A percentile compares a stretch with the other conserved stretches of the same genome.
Conservation (phyloP, 1,140 invertebrate species). For the Apis cerana region DNA sequence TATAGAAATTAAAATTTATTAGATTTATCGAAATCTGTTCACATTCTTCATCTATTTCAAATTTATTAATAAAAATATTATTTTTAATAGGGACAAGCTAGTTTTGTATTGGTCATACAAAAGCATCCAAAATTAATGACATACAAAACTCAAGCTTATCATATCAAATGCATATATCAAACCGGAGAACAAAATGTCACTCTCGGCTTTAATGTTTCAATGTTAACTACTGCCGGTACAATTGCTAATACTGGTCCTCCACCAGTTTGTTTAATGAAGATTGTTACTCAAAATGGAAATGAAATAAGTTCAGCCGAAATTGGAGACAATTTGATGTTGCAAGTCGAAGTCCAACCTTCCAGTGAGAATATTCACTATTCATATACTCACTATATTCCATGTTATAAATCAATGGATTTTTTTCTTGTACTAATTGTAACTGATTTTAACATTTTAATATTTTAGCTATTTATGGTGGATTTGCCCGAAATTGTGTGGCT, state of each 20-base stretch:
- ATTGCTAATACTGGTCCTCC: constrained; percentile 97
- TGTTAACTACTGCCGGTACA: constrained; percentile 96
- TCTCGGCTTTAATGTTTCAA: constrained; percentile 96
- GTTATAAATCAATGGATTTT: background rate
- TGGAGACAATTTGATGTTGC: constrained; percentile 93
- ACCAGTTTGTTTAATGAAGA: constrained; percentile 95
- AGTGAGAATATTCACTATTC: constrained; percentile 83
- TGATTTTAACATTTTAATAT: background rate
- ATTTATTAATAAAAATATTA: too few species aligned
- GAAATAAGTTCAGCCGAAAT: constrained; percentile 96
- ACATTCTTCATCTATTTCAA: background rate
- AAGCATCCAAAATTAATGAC: constrained; percentile 98
- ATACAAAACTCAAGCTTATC: constrained; percentile 96
- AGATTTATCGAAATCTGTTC: too few species aligned
- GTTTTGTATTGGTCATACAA: constrained; percentile 95
- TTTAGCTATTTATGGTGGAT: constrained; percentile 95
- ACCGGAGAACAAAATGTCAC: constrained; percentile 96
- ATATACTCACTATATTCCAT: too few species aligned
- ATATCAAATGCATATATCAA: constrained; percentile 96
- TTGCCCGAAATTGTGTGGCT: constrained; percentile 94
- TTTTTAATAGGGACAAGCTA: constrained; percentile 89
- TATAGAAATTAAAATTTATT: background rate
- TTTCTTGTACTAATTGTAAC: background rate
- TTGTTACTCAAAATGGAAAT: constrained; percentile 92
- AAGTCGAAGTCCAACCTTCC: constrained; percentile 96